Percentiles rank a stretch among this genome's conserved stretches.
Conservation (phyloP, 2,888 invertebrate genomes). For the Eupithecia tripunctaria region DNA sequence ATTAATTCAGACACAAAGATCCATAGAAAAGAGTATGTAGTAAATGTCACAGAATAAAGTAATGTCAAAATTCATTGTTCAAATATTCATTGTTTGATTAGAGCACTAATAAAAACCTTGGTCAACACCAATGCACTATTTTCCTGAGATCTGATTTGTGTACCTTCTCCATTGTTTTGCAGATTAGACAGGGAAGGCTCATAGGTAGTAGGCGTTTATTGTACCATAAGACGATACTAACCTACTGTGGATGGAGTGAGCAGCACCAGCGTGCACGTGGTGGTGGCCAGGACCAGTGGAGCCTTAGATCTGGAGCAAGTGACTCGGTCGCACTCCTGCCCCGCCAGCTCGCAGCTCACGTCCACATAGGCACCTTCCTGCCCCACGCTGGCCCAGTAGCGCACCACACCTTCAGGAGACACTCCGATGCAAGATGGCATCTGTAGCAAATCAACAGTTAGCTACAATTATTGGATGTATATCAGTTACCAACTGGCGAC, state of each 20-base stretch:
- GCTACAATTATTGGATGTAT: neutral
- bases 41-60: no score
- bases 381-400: constrained; percentile 96
- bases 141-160: no score
- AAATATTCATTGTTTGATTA: no score
- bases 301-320: constrained; percentile 88
- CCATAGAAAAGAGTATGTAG: no score
- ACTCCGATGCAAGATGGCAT: constrained; percentile 95
- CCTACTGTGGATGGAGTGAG: constrained; percentile 59
- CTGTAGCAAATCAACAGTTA: constrained; percentile 53
- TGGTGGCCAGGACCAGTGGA: constrained; percentile 92
- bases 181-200: no score
- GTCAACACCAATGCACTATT: no score
- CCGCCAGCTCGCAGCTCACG: constrained; percentile 92
- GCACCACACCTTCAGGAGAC: constrained; percentile 95
- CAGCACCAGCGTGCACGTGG: constrained; percentile 92
- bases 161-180: no score
- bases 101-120: no score
- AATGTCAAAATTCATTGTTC: no score
- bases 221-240: constrained; percentile 34
- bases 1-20: no score
- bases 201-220: no score
- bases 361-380: constrained; percentile 95
- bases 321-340: constrained; percentile 93
- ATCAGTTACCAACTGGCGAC: no score